Conservation (phyloP, 2,888 invertebrate species). For the Polyploca ridens region DNA sequence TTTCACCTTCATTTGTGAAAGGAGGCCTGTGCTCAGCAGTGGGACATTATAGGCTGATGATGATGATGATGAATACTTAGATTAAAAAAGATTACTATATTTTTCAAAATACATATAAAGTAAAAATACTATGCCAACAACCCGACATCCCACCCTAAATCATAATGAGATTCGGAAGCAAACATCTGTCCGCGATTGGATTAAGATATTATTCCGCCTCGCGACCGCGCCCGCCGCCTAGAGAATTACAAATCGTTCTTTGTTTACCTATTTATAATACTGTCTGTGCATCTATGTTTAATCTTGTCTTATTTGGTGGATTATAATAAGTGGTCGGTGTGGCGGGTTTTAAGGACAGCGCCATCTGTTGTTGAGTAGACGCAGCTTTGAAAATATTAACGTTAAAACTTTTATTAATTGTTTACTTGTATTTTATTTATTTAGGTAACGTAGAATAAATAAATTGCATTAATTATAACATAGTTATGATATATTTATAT, state of each 20-base stretch:
- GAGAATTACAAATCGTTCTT: slow-evolving; percentile 45
- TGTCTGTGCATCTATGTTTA: slow-evolving; percentile 10
- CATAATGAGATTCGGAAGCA: slow-evolving; percentile 64
- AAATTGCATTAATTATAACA: too few species aligned
- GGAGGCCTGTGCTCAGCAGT: too few species aligned
- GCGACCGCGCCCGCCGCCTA: slow-evolving; percentile 24
- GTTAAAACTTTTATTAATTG: not conserved
- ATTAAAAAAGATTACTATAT: not conserved
- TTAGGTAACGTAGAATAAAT: too few species aligned
- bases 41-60: too few species aligned
- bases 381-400: not conserved
- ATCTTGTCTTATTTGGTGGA: slow-evolving; percentile 14
- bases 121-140: slow-evolving; percentile 22
- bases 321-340: slow-evolving; percentile 2
- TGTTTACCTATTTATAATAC: slow-evolving; percentile 19
- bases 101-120: not conserved
- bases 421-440: not conserved
- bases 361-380: slow-evolving; percentile 38
- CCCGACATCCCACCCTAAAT: slow-evolving; percentile 33
- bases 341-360: slow-evolving; percentile 15
- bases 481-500: too few species aligned
- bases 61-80: too few species aligned
- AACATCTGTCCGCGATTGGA: slow-evolving; percentile 70
- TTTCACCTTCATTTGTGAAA: too few species aligned
- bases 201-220: slow-evolving; percentile 69